Conservation (phyloP, 2,797 vertebrate genomes). For the Centropyge bicolor region DNA sequence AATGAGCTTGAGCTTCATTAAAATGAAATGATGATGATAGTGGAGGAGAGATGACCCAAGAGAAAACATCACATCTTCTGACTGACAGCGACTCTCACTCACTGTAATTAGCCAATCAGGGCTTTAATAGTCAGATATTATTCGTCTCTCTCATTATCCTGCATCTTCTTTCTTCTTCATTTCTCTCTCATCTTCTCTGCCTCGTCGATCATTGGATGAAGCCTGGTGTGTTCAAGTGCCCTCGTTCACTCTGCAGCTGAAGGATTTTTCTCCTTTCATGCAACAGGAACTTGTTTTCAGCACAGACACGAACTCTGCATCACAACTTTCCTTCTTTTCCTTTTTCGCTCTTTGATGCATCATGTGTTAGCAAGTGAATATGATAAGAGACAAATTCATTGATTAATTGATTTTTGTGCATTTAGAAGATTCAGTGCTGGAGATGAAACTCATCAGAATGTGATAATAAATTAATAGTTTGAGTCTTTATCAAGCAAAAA, state of each 20-base stretch:
- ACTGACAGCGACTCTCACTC: constrained; percentile 27
- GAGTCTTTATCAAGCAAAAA: no score
- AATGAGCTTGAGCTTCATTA: not conserved
- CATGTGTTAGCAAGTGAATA: no score
- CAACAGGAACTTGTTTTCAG: not conserved
- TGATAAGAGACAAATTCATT: no score
- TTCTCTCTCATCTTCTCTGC: not conserved
- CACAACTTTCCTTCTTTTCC: no score
- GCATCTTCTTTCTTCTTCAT: not conserved
- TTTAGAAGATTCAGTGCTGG: no score
- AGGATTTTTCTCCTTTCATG: not conserved
- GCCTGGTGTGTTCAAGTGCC: not conserved
- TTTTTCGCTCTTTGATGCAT: no score
- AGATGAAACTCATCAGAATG: not conserved
- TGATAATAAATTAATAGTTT: no score
- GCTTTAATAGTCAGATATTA: not conserved
- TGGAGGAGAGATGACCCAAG: not conserved
- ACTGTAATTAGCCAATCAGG: constrained; percentile 6
- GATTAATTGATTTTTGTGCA: no score
- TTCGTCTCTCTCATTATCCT: not conserved
- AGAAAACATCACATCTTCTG: not conserved
- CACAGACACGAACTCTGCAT: no score
- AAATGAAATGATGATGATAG: no score
- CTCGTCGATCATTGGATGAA: not conserved
- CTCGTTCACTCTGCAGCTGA: not conserved